Base-by-base conservation (phyloP, 2,797 vertebrate genomes). In the Lepidocolaptes lacrymiger region DNA sequence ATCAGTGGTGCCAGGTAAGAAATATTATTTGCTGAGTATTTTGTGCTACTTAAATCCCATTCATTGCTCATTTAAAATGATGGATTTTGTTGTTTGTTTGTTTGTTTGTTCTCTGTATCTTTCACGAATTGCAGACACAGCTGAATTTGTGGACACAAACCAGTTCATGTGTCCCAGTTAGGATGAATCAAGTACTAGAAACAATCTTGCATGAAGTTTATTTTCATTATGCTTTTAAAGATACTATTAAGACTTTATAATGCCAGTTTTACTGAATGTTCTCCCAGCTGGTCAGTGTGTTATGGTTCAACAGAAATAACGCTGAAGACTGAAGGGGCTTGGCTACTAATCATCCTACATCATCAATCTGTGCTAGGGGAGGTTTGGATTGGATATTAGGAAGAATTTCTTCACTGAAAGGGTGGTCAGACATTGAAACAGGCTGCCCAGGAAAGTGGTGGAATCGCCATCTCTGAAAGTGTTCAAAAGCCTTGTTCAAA, bases 1-100 rank as follows among this genome's bases (percentile, higher is more conserved):
- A 96, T 99, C 99, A 9, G 98, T 99, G 96, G 98, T 99, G 88
- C 99, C 99, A 98, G 99, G 99, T 99, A 98, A 98, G 98, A 96
- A 91, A 51, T 24, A 21, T 26, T 41, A 16, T 62, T 81, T 92
- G 54, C 64, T 89, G 68, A 88, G 52, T 86, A 49, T 56, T 94
- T 91, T 83, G 68, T 95, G 34, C 46, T 72, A 51, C 16, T 79
- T 62, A 19, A 3, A 91, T 36, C 22, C 28, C 8, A 51, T 81
- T 95, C 48, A 81, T 91, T 88, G 2, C 52, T 75, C 66, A 80
- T 66, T 44, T 23, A 58, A 61, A 92, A 32, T 2, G 0, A 24
- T 89, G 26, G 4, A 13, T 18, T 27, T 15, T 37, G 17, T 96
- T 88, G 12, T 95, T 88, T 89, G 39, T 41, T 41, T 41, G 16